Evolutionary conservation across 2,113 vertebrate genomes (phyloP).

Genomic region (Picathartes gymnocephalus): DNA sequence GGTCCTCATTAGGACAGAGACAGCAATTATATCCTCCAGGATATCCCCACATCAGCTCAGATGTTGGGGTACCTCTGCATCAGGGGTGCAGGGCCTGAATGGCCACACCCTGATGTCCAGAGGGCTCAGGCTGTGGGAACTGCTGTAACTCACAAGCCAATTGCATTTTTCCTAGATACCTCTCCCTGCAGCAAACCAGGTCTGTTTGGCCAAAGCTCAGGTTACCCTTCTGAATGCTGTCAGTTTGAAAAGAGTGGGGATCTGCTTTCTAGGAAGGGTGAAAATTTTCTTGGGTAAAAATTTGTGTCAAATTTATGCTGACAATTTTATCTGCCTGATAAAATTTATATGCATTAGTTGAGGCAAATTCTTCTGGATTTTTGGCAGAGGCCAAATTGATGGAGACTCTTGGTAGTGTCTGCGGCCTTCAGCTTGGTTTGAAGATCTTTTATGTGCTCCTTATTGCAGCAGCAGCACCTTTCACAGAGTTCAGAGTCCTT

Average conservation of each 20-base stretch:
- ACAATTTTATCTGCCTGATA: not conserved
- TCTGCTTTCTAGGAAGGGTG: not conserved
- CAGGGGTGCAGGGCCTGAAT: too few relatives aligned
- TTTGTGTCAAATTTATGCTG: not conserved
- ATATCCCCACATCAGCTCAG: not conserved
- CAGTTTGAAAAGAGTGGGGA: not conserved
- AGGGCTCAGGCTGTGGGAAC: not conserved
- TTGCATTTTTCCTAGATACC: not conserved
- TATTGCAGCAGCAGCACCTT: not conserved
- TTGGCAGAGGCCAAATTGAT: not conserved
- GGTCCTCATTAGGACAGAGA: not conserved
- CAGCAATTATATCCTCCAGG: not conserved
- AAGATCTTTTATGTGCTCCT: not conserved
- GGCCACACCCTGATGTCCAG: not conserved
- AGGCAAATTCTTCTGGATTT: not conserved
- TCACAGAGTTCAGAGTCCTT: not conserved
- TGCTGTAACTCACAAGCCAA: not conserved
- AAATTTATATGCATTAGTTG: not conserved
- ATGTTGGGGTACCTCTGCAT: not conserved
- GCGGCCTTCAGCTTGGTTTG: not conserved
- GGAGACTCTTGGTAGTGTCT: not conserved
- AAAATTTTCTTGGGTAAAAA: not conserved
- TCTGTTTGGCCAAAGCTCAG: not conserved
- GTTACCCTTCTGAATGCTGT: not conserved
- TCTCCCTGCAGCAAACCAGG: not conserved